These are phyloP conservation scores for Diarsia mendica DNA, from an alignment of 2,888 invertebrate species.

Conservation along the genomic window DNA sequence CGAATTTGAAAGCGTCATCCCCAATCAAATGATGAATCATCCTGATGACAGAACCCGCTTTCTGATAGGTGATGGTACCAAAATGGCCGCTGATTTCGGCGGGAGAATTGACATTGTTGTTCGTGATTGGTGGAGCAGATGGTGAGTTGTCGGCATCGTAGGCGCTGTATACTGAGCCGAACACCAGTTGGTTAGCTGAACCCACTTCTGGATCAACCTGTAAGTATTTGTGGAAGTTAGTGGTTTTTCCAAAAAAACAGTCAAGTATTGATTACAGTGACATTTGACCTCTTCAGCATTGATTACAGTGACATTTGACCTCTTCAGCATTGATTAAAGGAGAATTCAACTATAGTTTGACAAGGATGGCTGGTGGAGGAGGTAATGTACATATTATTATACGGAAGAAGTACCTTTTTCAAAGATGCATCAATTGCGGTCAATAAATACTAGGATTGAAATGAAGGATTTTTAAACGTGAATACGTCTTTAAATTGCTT, in stretches of 20 bases:
- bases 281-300: too few relatives aligned
- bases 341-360: too few relatives aligned
- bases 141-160: slow-evolving; percentile 90
- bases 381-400: too few relatives aligned
- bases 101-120: slow-evolving; percentile 90
- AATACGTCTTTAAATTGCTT: too few relatives aligned
- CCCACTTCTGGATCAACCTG: slow-evolving; percentile 92
- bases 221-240: background rate
- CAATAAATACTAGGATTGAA: too few relatives aligned
- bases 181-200: slow-evolving; percentile 91
- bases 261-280: background rate
- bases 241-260: background rate
- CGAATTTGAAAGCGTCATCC: slow-evolving; percentile 77
- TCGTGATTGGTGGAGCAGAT: slow-evolving; percentile 89
- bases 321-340: too few relatives aligned
- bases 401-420: too few relatives aligned
- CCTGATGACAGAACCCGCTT: slow-evolving; percentile 90
- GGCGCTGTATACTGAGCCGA: slow-evolving; percentile 92
- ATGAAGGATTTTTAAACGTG: background rate
- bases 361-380: too few relatives aligned
- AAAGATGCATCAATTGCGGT: too few relatives aligned
- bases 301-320: too few relatives aligned
- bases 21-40: slow-evolving; percentile 87
- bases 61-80: slow-evolving; percentile 92
- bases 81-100: slow-evolving; percentile 92